Evolutionary conservation across 2,797 vertebrate species (phyloP).

Genomic region (Enteromius unitaeniatus): DNA sequence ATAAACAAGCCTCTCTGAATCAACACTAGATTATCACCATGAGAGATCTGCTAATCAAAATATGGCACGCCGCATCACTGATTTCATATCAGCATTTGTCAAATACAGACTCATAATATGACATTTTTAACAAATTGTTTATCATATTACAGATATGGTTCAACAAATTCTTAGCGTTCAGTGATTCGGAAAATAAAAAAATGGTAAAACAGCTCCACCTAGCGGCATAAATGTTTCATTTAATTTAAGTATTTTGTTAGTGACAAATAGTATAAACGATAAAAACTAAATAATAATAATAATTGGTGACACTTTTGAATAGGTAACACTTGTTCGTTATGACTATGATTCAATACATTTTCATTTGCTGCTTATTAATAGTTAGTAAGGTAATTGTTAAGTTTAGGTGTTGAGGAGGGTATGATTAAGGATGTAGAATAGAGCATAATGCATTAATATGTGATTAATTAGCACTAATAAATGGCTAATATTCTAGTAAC

Average conservation of each 20-base stretch:
- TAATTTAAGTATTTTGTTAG: background rate
- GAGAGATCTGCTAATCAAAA: conserved; percentile 11
- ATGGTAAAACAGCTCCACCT: conserved; percentile 5
- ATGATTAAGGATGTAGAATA: too few species aligned
- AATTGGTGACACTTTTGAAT: too few species aligned
- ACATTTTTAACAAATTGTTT: conserved; percentile 2
- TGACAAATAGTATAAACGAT: background rate
- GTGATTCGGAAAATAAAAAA: background rate
- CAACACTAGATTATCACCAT: conserved; percentile 17
- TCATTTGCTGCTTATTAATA: too few species aligned
- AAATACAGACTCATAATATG: background rate
- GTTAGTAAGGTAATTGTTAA: too few species aligned
- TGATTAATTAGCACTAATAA: too few species aligned
- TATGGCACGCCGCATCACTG: background rate
- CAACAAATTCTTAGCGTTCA: background rate
- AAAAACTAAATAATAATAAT: background rate
- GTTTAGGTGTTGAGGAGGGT: too few species aligned
- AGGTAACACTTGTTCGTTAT: too few species aligned
- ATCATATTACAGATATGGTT: background rate
- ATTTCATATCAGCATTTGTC: background rate
- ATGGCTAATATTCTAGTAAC: too few species aligned
- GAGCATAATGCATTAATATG: too few species aligned
- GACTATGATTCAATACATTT: too few species aligned
- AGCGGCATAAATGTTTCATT: background rate
- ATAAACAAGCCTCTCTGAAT: conserved; percentile 34